Evolutionary conservation across 2,888 invertebrate genomes (phyloP), one percentile per base, ranked within the genome.

Genomic region (Pemphredon lugubris): DNA sequence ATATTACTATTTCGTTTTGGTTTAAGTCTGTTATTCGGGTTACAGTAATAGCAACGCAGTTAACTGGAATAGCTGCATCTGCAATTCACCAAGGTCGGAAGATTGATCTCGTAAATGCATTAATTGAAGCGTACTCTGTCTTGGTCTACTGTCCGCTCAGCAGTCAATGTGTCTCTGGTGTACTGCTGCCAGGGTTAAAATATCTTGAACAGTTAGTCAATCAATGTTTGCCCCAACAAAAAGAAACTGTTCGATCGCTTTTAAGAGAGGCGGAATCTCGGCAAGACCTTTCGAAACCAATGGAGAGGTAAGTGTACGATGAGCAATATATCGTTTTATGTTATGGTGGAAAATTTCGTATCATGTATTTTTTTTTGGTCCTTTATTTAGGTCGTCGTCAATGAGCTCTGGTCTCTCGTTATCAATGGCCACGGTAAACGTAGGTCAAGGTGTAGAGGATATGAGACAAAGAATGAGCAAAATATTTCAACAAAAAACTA

Each of bases 61-160:
- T 94, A 72, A 91, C 92, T 7, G 91, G 90, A 20, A 90, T 93
- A 81, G 92, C 93, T 2, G 89, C 91, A 2, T 92, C 91, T 68
- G 92, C 92, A 78, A 90, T 92, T 64, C 92, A 92, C 74, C 92
- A 92, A 79, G 91, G 91, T 2, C 91, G 91, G 1, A 92, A 92
- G 83, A 87, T 91, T 50, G 93, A 93, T 79, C 90, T 94, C 64
- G 92, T 93, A 6, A 89, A 92, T 58, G 92, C 92, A 42, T 88
- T 94, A 51, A 91, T 94, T 51, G 94, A 94, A 81, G 93, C 93
- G 0, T 94, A 93, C 84, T 92, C 92, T 16, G 92, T 93, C 55
- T 86, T 92, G 39, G 91, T 92, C 57, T 92, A 92, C 77, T 92
- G 91, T 75, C 89, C 91, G 2, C 81, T 92, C 39, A 91, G 91